Percentiles rank a stretch among this genome's conserved stretches.
Evolutionary conservation across 2,797 vertebrate genomes (phyloP).

Genomic region (Hoplostethus atlanticus): DNA sequence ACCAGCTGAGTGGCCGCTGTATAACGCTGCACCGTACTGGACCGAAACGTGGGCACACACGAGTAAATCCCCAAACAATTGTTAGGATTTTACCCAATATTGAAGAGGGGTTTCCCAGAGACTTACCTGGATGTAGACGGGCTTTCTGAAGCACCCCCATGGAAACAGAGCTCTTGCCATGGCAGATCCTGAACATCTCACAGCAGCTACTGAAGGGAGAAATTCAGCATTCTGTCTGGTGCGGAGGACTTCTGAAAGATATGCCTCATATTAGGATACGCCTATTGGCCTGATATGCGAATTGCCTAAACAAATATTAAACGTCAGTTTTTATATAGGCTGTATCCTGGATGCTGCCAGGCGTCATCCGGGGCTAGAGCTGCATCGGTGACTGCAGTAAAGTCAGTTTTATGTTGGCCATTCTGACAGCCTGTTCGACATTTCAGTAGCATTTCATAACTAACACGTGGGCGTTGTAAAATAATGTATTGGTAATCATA

Average conservation of each 20-base stretch:
- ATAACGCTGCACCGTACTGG: neutral
- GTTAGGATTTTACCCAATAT: slow-evolving; percentile 7
- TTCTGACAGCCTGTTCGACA: neutral
- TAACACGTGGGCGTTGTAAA: too few relatives aligned
- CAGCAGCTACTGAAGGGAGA: slow-evolving; percentile 65
- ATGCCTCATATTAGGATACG: slow-evolving; percentile 34
- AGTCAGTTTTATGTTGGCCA: slow-evolving; percentile 42
- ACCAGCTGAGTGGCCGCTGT: neutral
- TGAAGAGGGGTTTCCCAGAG: slow-evolving; percentile 41
- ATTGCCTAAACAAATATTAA: neutral
- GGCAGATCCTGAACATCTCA: slow-evolving; percentile 88
- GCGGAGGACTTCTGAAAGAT: neutral
- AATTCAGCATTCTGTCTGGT: slow-evolving; percentile 9
- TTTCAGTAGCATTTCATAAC: neutral
- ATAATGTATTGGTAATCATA: neutral
- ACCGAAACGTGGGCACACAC: neutral
- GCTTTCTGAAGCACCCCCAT: slow-evolving; percentile 89
- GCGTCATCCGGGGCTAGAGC: slow-evolving; percentile 38
- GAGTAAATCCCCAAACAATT: neutral
- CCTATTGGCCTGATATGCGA: neutral
- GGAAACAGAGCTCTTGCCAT: slow-evolving; percentile 92
- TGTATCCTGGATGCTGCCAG: slow-evolving; percentile 24
- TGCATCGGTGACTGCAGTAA: slow-evolving; percentile 41
- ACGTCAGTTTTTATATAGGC: slow-evolving; percentile 5
- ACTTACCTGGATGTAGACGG: slow-evolving; percentile 90